Conservation (phyloP, 2,113 vertebrate species). For the Pollachius pollachius region DNA sequence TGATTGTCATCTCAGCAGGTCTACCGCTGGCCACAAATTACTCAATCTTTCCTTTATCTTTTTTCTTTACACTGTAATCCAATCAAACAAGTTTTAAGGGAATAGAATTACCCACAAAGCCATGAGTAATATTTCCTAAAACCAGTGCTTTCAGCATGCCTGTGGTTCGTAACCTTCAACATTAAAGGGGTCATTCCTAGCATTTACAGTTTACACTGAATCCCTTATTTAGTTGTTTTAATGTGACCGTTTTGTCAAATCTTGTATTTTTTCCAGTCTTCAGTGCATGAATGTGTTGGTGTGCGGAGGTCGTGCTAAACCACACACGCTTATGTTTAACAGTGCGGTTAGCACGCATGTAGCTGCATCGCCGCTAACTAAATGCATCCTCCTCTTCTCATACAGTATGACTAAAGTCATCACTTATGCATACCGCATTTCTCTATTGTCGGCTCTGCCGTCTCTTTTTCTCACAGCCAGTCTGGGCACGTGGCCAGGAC, state of each 20-base stretch:
- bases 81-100: conserved; percentile 50
- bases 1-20: conserved; percentile 56
- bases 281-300: conserved; percentile 12
- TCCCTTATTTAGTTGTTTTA: conserved; percentile 20
- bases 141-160: conserved; percentile 14
- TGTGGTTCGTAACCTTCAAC: conserved; percentile 13
- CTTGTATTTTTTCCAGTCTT: neutral
- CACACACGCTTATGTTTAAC: neutral
- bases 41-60: conserved; percentile 45
- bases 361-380: conserved; percentile 4
- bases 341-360: too few relatives aligned
- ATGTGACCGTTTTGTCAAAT: conserved; percentile 29
- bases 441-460: conserved; percentile 40
- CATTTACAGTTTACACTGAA: neutral
- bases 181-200: conserved; percentile 7
- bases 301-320: neutral
- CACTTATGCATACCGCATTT: conserved; percentile 51
- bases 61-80: conserved; percentile 41
- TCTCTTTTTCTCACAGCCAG: conserved; percentile 48
- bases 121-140: conserved; percentile 41
- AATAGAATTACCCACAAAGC: conserved; percentile 38
- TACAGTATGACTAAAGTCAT: conserved; percentile 51
- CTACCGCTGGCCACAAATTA: conserved; percentile 48
- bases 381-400: conserved; percentile 32
- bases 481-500: conserved; percentile 44